Conservation (phyloP, 2,113 vertebrate species). For the Phodopus roborovskii region DNA sequence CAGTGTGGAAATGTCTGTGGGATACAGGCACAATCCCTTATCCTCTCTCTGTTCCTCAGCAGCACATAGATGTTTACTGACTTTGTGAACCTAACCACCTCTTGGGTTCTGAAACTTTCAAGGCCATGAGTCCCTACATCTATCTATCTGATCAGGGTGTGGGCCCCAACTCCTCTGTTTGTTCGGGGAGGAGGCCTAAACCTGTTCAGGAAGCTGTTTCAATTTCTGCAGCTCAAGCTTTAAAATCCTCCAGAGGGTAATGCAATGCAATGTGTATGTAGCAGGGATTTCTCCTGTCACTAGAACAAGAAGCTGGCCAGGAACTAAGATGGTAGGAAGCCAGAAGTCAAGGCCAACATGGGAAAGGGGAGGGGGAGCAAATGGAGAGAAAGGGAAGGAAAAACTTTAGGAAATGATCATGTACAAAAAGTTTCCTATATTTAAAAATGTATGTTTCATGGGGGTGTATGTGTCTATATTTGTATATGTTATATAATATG, state of each 20-base stretch:
- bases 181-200: too few species aligned
- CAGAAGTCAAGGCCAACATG: neutral
- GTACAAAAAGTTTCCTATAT: neutral
- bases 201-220: too few species aligned
- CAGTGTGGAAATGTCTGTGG: neutral
- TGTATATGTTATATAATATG: too few species aligned
- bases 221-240: neutral
- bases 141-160: fast-evolving
- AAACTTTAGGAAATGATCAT: neutral
- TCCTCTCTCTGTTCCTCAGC: neutral
- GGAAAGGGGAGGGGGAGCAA: neutral
- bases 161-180: neutral
- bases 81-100: neutral
- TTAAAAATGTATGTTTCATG: neutral
- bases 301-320: neutral
- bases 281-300: neutral
- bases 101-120: neutral
- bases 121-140: fast-evolving
- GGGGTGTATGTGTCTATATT: neutral
- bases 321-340: neutral
- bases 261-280: neutral
- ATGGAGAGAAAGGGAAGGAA: neutral
- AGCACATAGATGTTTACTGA: neutral
- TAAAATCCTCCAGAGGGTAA: neutral
- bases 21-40: neutral